These are phyloP conservation scores for Spermophilus dauricus DNA, from an alignment of 2,113 vertebrate genomes.

Conservation along the genomic window DNA sequence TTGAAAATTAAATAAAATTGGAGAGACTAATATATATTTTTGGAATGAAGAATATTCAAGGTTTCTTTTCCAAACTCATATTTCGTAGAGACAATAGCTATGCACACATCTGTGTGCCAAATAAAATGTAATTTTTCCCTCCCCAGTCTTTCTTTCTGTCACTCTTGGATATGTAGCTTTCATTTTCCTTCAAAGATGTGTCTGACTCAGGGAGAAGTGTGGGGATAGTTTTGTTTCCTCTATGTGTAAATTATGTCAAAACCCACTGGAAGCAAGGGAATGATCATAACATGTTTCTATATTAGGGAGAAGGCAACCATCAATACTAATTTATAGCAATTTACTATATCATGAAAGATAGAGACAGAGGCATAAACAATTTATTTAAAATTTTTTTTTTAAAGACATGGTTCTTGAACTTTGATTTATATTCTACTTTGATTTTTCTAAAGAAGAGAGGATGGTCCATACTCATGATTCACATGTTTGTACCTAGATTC, in stretches of 20 bases:
- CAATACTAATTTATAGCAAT: neutral
- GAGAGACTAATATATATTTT: neutral
- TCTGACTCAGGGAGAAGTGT: neutral
- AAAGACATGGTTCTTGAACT: neutral
- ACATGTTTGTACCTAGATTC: neutral
- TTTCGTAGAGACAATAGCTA: neutral
- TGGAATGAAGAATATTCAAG: fast-evolving
- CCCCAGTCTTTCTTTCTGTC: neutral
- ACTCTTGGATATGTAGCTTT: neutral
- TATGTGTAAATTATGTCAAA: neutral
- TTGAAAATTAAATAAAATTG: neutral
- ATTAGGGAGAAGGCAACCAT: neutral
- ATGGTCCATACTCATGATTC: neutral
- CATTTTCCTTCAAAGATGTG: neutral
- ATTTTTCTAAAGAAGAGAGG: neutral
- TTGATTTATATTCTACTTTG: neutral
- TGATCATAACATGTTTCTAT: neutral
- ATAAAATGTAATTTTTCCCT: neutral
- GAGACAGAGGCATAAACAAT: neutral
- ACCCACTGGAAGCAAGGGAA: neutral
- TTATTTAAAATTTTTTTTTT: neutral
- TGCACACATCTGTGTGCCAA: neutral
- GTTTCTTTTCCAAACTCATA: neutral
- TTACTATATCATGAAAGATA: neutral
- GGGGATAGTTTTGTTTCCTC: neutral